Base-by-base conservation (phyloP, 2,797 vertebrate genomes). In the Alcedo atthis region DNA sequence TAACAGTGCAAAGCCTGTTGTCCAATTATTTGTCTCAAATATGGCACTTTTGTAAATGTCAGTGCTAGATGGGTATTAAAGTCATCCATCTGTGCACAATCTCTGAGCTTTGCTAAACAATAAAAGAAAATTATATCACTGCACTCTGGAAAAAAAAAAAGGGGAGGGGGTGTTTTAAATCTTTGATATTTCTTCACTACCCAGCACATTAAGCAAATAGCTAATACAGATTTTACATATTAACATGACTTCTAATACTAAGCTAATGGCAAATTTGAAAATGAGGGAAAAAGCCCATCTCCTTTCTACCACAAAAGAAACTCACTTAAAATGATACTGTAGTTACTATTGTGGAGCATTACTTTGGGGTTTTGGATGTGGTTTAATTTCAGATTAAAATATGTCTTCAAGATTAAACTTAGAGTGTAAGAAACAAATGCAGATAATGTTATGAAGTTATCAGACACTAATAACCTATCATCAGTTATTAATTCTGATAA, bases 1-100 rank as follows among this genome's bases (percentile, higher is more conserved):
- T 82, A 91, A 54, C 33, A 68, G 61, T 55, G 51, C 74, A 89
- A 90, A 93, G 61, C 35, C 69, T 85, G 40, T 64, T 89, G 90
- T 90, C 94, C 86, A 86, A 86, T 91, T 88, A 90, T 87, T 96
- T 90, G 68, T 84, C 57, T 89, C 87, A 79, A 64, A 64, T 43
- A 61, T 18, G 80, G 43, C 57, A 76, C 85, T 95, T 83, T 9
- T 76, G 21, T 61, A 96, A 95, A 96, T 85, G 78, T 75, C 86
- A 93, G 43, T 61, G 53, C 70, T 91, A 45, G 66, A 70, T 75
- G 80, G 48, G 62, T 88, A 93, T 93, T 93, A 91, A 94, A 96
- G 79, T 62, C 85, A 77, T 93, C 93, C 58, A 90, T 96, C 92
- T 94, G 84, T 66, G 26, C 54, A 35, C 26, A 70, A 42, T 59